A percentile compares a stretch with the other conserved stretches of the same genome.
These are phyloP conservation scores for Limenitis camilla DNA, from an alignment of 2,888 invertebrate species.

Conservation along the genomic window DNA sequence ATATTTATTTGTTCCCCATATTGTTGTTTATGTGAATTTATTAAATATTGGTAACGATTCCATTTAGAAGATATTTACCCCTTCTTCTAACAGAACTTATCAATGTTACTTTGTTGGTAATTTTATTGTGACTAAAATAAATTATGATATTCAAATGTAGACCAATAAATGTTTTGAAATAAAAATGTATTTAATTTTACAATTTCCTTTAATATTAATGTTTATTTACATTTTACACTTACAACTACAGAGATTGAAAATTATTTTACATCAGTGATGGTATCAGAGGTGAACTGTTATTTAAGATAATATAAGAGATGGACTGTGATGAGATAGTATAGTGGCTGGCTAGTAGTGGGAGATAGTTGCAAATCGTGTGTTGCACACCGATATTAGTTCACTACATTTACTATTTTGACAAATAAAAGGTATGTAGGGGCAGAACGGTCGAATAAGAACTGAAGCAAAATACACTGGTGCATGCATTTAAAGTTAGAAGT, in stretches of 20 bases:
- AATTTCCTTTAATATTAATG: slow-evolving; percentile 4
- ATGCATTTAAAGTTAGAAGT: too few relatives aligned
- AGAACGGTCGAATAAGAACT: too few relatives aligned
- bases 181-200: slow-evolving; percentile 18
- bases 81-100: slow-evolving; percentile 33
- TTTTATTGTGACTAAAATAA: slow-evolving; percentile 23
- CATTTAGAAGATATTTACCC: slow-evolving; percentile 38
- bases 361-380: too few relatives aligned
- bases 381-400: too few relatives aligned
- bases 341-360: too few relatives aligned
- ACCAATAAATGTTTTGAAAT: slow-evolving; percentile 34
- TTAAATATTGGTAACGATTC: slow-evolving; percentile 3
- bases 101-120: slow-evolving; percentile 14
- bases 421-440: too few relatives aligned
- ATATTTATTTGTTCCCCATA: slow-evolving; percentile 64
- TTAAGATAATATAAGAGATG: background rate
- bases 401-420: too few relatives aligned
- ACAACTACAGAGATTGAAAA: too few relatives aligned
- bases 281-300: too few relatives aligned
- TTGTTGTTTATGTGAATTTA: slow-evolving; percentile 38
- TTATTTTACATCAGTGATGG: too few relatives aligned
- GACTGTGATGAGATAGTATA: background rate
- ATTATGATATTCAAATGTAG: slow-evolving; percentile 21
- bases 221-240: background rate
- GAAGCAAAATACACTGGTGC: too few relatives aligned